phyloP scores from a whole-genome alignment of 2,113 vertebrate species.

The Odocoileus hemionus region DNA sequence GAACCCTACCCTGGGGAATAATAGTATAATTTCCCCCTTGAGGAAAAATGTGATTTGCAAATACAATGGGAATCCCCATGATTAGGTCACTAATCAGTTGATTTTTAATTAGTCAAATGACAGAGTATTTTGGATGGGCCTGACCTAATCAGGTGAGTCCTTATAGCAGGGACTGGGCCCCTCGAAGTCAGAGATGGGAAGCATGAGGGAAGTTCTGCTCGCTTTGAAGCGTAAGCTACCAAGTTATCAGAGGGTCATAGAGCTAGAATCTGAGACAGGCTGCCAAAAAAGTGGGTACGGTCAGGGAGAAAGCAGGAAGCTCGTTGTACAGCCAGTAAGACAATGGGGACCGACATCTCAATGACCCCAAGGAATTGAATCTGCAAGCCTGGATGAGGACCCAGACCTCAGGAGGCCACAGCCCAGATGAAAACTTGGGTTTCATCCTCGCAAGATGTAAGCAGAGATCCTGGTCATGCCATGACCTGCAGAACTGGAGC shows the following conservation, averaged over 20 bases:
- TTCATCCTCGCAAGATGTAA: neutral
- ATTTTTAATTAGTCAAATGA: neutral
- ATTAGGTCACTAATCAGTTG: neutral
- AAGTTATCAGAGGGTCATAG: neutral
- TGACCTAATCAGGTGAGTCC: neutral
- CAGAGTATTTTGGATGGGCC: neutral
- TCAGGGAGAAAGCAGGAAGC: neutral
- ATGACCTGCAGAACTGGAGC: neutral
- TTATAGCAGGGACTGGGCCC: neutral
- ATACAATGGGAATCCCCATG: neutral
- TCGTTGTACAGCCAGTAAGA: neutral
- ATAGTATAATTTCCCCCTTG: too few species aligned
- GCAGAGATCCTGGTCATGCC: neutral
- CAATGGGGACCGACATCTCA: neutral
- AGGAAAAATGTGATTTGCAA: neutral
- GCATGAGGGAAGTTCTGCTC: neutral
- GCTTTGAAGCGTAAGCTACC: neutral
- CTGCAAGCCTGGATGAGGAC: neutral
- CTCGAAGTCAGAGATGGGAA: neutral
- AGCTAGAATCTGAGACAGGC: neutral
- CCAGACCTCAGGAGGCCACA: neutral
- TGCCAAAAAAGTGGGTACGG: neutral
- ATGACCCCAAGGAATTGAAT: neutral
- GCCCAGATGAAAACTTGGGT: neutral
- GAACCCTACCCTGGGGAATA: neutral